Conservation (phyloP, 2,797 vertebrate genomes). For the Melanotaenia nigrans region DNA sequence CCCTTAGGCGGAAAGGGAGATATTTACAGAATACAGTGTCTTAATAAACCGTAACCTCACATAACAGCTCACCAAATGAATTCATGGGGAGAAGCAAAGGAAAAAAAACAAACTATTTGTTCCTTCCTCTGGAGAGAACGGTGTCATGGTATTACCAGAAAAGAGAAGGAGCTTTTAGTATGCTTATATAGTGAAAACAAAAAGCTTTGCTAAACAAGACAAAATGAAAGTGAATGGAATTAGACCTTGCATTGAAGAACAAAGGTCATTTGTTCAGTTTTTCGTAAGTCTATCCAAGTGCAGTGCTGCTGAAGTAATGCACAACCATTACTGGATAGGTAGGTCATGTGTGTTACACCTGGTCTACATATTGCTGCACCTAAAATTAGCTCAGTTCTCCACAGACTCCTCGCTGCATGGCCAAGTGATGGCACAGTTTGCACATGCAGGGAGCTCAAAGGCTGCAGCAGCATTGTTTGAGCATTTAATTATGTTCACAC, state of each 20-base stretch:
- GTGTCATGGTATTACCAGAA: slow-evolving; percentile 33
- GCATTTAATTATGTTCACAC: slow-evolving; percentile 5
- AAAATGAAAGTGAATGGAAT: slow-evolving; percentile 42
- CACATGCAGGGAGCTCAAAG: slow-evolving; percentile 34
- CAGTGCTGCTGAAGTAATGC: slow-evolving; percentile 36
- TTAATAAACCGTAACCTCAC: slow-evolving; percentile 41
- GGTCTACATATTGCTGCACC: slow-evolving; percentile 71
- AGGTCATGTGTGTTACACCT: slow-evolving; percentile 76
- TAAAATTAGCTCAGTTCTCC: slow-evolving; percentile 76
- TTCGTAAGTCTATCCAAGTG: slow-evolving; percentile 29
- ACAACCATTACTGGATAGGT: slow-evolving; percentile 54
- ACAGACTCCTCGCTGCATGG: slow-evolving; percentile 55
- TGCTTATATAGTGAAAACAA: slow-evolving; percentile 39
- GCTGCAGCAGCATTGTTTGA: slow-evolving; percentile 24
- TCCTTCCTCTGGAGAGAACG: slow-evolving; percentile 17
- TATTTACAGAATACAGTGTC: slow-evolving; percentile 45
- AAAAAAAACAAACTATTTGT: background rate
- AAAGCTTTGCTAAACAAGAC: slow-evolving; percentile 29
- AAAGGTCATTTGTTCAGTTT: slow-evolving; percentile 30
- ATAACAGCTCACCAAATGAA: slow-evolving; percentile 24
- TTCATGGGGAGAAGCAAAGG: background rate
- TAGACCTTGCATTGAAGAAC: slow-evolving; percentile 25
- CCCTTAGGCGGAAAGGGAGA: slow-evolving; percentile 29
- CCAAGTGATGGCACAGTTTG: slow-evolving; percentile 61
- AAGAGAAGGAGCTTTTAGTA: slow-evolving; percentile 28